Evolutionary conservation across 2,797 vertebrate genomes (phyloP), one percentile per base, ranked within the genome.

Genomic region (Sparus aurata): DNA sequence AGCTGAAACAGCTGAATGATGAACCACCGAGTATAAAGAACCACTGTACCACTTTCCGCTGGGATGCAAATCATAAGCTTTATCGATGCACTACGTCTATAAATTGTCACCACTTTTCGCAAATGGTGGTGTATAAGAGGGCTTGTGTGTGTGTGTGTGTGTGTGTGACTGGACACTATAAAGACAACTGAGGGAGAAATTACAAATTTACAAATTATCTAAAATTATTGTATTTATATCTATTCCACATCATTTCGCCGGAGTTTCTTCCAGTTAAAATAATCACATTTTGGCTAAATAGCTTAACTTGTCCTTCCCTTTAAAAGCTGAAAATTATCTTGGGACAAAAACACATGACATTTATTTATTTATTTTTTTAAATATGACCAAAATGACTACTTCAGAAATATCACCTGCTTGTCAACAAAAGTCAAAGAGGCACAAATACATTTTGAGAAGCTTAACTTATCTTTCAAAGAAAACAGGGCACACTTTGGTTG

Each of bases 51-150:
- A 38, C 11, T 46, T 72, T 55, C 9, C 46, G 4, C 52, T 3
- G 7, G 3, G 25, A 65, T 60, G 16, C 25, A 68, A 59, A 70
- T 62, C 43, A 55, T 25, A 79, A 17, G 25, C 34, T 22, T 46
- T 23, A 57, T 59, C 2, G 1, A 52, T 64, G 69, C 22, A 46
- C 3, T 27, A 1, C n/a, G n/a, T 25, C 30, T 66, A 20, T 34
- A 50, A 59, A 25, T 12, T 52, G 5, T 17, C 20, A 13, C 13
- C 13, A 58, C 1, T 17, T 30, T 45, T 25, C 8, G 12, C 7
- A 5, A 53, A 5, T 12, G 16, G 22, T 3, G 12, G 15, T 47
- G 22, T 18, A 41, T 46, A 10, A 45, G 4, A 15, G 23, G n/a
- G 1, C n/a, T n/a, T 27, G 10, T 54, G 1, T 57, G 46, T 47